Evolutionary conservation across 1,140 invertebrate species (phyloP), one percentile per base, ranked within the genome.

Genomic region (Musca domestica): DNA sequence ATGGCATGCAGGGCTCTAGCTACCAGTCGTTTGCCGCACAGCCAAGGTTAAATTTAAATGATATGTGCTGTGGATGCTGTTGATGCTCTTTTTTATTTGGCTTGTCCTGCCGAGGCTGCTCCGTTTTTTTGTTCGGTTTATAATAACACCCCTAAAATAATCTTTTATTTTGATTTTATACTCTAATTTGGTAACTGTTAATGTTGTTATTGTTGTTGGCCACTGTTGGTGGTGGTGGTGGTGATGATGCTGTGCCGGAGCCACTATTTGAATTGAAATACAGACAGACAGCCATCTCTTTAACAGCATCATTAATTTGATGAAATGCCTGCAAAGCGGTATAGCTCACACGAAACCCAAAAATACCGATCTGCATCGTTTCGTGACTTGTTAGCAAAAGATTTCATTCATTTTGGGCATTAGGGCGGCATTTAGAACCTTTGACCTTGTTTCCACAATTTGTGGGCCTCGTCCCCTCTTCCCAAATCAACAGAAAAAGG

Each of bases 261-360:
- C 5, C 12, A 10, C 34, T 10, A 41, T 41, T 41, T 12, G 34
- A 12, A 41, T 41, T 2, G 4, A 5, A 5, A n/a, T n/a, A n/a
- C n/a, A n/a, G n/a, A 41, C 34, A 10, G 34, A 41, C 34, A 41
- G 34, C 6, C 34, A 41, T 41, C 4, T 41, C 7, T 51, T 51
- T 19, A 51, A 51, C 48, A 51, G 48, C 48, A 51, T 51, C 48
- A 51, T 51, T 51, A 51, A 51, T 51, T 51, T 51, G 48, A 20
- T 19, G n/a, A 51, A 51, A 51, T 51, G 48, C 17, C 6, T 10
- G 6, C 34, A 9, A 41, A 41, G 34, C 34, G 34, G 34, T 41
- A 41, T 41, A 41, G 12, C 34, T 41, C 34, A 41, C 34, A 41
- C 34, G 34, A 41, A 41, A 41, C 34, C 34, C 34, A 10, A 41